These are phyloP conservation scores for Panulirus ornatus DNA, from an alignment of 1,140 invertebrate genomes.

Conservation along the genomic window DNA sequence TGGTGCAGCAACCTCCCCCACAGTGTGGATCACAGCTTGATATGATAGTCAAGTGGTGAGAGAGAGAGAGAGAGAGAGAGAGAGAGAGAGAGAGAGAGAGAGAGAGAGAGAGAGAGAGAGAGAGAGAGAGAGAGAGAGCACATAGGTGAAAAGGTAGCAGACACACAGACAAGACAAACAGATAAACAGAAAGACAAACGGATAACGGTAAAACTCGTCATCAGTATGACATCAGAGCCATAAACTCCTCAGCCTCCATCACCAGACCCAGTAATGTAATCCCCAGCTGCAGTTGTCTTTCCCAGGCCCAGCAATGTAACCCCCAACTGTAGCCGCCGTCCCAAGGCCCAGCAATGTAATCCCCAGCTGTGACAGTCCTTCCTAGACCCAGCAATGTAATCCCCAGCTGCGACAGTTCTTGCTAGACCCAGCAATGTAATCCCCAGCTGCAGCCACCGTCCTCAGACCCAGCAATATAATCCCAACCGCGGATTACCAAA, in stretches of 20 bases:
- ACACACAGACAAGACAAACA: background rate
- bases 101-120: background rate
- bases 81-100: background rate
- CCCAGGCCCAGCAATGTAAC: background rate
- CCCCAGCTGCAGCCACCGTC: no score
- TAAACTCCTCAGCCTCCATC: no score
- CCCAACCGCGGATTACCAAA: background rate
- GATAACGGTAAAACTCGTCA: no score
- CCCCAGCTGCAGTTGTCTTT: background rate
- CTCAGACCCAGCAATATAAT: no score
- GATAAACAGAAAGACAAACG: background rate
- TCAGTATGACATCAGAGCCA: no score
- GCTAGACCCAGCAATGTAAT: no score
- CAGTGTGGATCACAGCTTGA: background rate
- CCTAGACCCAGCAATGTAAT: no score
- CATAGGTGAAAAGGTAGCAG: background rate
- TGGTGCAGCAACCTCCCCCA: background rate
- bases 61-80: background rate
- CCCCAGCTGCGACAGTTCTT: no score
- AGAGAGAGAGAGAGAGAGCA: background rate
- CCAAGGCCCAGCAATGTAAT: no score
- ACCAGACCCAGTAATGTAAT: no score
- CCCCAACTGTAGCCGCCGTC: no score
- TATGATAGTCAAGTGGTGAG: background rate
- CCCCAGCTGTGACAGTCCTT: no score